Conservation (phyloP, 1,140 invertebrate species). For the Charaxes varanes region DNA sequence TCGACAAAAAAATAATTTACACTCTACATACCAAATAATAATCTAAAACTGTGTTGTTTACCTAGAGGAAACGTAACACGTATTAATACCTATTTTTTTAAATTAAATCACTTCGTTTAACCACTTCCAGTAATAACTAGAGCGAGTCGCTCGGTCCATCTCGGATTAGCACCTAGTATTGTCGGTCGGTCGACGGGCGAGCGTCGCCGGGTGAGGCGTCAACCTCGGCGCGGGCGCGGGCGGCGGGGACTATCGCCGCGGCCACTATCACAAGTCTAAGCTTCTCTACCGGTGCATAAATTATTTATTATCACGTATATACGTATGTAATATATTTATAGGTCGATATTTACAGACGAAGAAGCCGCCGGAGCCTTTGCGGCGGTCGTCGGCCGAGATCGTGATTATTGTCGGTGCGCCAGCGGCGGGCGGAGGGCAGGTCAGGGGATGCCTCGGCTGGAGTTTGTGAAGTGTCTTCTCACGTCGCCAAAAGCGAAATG, state of each 20-base stretch:
- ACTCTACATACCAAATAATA: conserved; percentile 62
- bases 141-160: conserved; percentile 62
- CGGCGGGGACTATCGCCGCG: too few relatives aligned
- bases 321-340: conserved; percentile 53
- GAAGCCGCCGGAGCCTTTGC: conserved; percentile 31
- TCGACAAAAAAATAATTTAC: conserved; percentile 61
- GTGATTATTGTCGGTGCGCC: conserved; percentile 65
- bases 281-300: conserved; percentile 69
- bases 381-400: conserved; percentile 40
- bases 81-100: conserved; percentile 64
- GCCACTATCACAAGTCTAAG: conserved; percentile 69
- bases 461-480: too few relatives aligned
- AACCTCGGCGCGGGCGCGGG: conserved; percentile 10
- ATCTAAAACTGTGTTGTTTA: conserved; percentile 55
- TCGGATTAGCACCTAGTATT: conserved; percentile 70
- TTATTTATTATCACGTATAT: conserved; percentile 68
- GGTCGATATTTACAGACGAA: conserved; percentile 55
- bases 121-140: conserved; percentile 60
- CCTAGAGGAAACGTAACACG: conserved; percentile 63
- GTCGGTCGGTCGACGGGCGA: conserved; percentile 58
- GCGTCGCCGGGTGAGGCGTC: conserved; percentile 12
- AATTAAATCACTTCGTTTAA: conserved; percentile 58
- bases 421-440: conserved; percentile 53
- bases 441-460: too few relatives aligned
- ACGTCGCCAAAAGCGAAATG: too few relatives aligned